A percentile compares a stretch with the other conserved stretches of the same genome.
phyloP scores from a whole-genome alignment of 2,113 vertebrate species.

The Syngnathoides biaculeatus region DNA sequence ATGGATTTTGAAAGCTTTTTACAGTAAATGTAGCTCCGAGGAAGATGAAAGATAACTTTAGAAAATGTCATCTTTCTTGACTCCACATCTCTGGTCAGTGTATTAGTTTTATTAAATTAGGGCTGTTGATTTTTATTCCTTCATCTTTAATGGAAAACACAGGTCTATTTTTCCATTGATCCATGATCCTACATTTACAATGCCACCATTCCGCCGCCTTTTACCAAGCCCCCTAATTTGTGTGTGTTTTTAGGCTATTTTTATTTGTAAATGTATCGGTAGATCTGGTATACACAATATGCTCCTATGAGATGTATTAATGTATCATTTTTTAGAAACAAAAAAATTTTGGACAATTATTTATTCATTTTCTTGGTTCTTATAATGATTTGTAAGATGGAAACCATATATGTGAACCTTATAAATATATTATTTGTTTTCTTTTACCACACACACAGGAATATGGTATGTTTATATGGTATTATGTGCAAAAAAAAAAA shows the following conservation, averaged over 20 bases:
- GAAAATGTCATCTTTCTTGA: slow-evolving; percentile 2
- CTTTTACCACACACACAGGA: no score
- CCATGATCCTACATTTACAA: background rate
- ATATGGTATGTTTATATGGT: no score
- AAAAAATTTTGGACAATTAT: background rate
- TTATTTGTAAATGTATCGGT: background rate
- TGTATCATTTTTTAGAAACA: background rate
- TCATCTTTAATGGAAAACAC: background rate
- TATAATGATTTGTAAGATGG: no score
- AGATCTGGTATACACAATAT: background rate
- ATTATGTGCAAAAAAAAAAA: no score
- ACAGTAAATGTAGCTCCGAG: slow-evolving; percentile 9
- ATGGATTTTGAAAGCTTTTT: slow-evolving; percentile 18
- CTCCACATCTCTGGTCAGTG: slow-evolving; percentile 7
- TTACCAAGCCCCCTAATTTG: background rate
- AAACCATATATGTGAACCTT: no score
- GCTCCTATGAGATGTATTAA: background rate
- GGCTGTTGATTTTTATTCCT: slow-evolving; percentile 12
- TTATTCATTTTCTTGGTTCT: no score
- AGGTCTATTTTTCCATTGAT: background rate
- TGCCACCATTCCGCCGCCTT: background rate
- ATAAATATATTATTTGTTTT: no score
- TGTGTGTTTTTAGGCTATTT: background rate
- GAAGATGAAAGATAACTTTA: slow-evolving; percentile 32
- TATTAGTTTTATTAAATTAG: slow-evolving; percentile 8